These are phyloP conservation scores for Egretta garzetta DNA, from an alignment of 2,113 vertebrate species.

Conservation along the genomic window DNA sequence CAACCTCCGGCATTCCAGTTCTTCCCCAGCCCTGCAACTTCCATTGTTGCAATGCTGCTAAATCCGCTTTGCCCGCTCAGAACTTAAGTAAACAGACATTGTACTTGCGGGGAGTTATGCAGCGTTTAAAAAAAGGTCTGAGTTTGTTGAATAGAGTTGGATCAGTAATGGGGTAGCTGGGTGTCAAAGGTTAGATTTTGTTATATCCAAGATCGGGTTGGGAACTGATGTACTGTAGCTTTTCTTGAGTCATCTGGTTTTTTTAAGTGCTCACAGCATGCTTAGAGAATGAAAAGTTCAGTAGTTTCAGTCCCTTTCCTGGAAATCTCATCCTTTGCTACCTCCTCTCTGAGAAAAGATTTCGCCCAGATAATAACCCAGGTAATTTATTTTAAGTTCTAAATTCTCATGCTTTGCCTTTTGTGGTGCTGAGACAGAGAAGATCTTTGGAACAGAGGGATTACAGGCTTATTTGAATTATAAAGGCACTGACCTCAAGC, in stretches of 20 bases:
- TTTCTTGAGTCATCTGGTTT: neutral
- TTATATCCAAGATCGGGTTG: neutral
- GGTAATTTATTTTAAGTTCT: neutral
- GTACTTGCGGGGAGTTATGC: neutral
- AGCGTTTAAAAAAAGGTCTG: neutral
- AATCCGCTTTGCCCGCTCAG: neutral
- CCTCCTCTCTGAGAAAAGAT: neutral
- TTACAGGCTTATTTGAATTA: constrained; percentile 36
- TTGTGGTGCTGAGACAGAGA: neutral
- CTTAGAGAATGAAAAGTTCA: neutral
- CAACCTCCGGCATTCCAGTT: neutral
- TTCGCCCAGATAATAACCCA: neutral
- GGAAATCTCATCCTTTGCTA: neutral
- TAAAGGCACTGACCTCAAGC: neutral
- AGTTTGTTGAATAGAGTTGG: neutral
- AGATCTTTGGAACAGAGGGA: neutral
- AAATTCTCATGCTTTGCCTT: neutral
- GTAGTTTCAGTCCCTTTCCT: neutral
- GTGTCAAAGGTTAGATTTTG: constrained; percentile 4
- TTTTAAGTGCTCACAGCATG: neutral
- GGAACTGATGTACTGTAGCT: neutral
- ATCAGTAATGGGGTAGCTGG: neutral
- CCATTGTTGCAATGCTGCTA: neutral
- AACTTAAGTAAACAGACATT: constrained; percentile 13
- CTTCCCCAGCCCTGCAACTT: neutral